Evolutionary conservation across 2,888 invertebrate species (phyloP), one percentile per base, ranked within the genome.

Genomic region (Metacarcinus magister): DNA sequence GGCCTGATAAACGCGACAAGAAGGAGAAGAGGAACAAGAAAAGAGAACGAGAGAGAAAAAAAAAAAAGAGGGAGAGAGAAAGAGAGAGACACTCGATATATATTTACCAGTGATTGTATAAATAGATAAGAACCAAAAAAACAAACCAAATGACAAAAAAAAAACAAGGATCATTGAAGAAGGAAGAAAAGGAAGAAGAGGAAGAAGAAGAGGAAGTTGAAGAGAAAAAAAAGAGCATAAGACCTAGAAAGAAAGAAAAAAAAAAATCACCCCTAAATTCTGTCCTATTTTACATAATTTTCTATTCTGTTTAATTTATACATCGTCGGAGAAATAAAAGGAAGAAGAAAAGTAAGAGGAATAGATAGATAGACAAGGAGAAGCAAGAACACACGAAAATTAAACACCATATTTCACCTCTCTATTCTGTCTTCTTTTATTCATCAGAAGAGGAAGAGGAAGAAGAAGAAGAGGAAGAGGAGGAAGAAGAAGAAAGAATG

Each of bases 161-260:
- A 8, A 23, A n/a, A 67, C 7, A 4, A 0, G 67, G 67, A 67
- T 7, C 7, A 8, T n/a, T 4, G 67, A 67, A n/a, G n/a, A n/a
- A 67, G 67, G n/a, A n/a, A 67, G 67, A 67, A n/a, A 67, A n/a
- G n/a, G 67, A 67, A n/a, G n/a, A n/a, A 67, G 67, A 67, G 67
- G 23, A n/a, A n/a, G n/a, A n/a, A 0, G 67, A 67, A 7, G n/a
- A n/a, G 67, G 4, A n/a, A 23, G 19, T 54, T 54, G 54, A 54
- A 54, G 54, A 23, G 67, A 67, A n/a, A 23, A 23, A 7, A n/a
- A n/a, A 7, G 67, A n/a, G n/a, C 4, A 46, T 10, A 92, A 16
- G 5, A 8, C 7, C 16, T 5, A 46, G 5, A 46, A 46, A 54
- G 10, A 54, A 19, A 19, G 2, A 54, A 46, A 46, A 54, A 54